phyloP scores from a whole-genome alignment of 1,140 invertebrate genomes.

The Drosophila jambulina region DNA sequence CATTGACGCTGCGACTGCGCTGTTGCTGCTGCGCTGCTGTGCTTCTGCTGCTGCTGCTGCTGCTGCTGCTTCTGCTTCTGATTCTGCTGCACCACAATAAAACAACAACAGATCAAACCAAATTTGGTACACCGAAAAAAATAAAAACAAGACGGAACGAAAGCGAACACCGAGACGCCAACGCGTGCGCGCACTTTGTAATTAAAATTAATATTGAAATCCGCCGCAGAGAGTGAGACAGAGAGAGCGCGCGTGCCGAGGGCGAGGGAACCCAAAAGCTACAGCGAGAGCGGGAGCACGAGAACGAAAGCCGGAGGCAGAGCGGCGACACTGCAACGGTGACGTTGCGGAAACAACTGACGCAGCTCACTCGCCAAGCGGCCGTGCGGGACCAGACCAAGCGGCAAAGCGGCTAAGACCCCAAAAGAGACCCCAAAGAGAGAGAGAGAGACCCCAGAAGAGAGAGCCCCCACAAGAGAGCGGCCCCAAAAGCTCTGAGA shows the following conservation, averaged over 20 bases:
- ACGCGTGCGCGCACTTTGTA: conserved; percentile 59
- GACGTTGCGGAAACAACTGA: conserved; percentile 68
- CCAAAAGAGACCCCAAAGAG: conserved; percentile 33
- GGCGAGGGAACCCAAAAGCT: background rate
- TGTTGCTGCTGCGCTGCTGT: conserved; percentile 9
- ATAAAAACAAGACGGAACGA: conserved; percentile 2
- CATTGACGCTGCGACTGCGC: conserved; percentile 19
- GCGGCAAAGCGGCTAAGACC: background rate
- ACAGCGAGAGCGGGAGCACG: conserved; percentile 9
- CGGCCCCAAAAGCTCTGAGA: conserved; percentile 10
- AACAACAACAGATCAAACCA: conserved; percentile 38
- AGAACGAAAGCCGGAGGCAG: conserved; percentile 25
- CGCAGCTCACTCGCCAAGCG: conserved; percentile 36
- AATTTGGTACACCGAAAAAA: conserved; percentile 53
- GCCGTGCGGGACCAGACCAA: background rate
- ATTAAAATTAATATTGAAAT: conserved; percentile 33
- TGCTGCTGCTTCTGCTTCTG: background rate
- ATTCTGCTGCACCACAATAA: conserved; percentile 26
- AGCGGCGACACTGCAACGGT: conserved; percentile 42
- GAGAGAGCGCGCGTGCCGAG: background rate
- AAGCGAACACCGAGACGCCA: conserved; percentile 37
- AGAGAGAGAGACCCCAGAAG: conserved; percentile 5
- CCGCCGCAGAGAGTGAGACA: conserved; percentile 8
- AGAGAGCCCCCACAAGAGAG: conserved; percentile 15
- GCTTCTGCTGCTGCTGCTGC: background rate